Evolutionary conservation across 2,113 vertebrate genomes (phyloP).

Genomic region (Thamnaconus septentrionalis): DNA sequence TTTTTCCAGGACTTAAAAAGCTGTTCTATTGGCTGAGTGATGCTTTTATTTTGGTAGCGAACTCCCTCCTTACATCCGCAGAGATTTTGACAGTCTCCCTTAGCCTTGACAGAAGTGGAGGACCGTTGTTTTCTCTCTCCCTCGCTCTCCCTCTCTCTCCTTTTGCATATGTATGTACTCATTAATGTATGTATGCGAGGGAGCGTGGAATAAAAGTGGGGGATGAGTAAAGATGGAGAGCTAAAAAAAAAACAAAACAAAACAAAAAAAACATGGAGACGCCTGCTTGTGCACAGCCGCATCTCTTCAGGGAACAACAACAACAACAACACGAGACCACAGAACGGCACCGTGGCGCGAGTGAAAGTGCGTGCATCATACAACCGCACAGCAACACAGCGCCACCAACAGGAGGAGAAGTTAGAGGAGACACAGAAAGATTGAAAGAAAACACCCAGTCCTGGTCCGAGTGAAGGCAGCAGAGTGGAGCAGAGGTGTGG

Average conservation of each 20-base stretch:
- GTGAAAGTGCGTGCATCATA: constrained; percentile 6
- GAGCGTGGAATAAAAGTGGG: too few species aligned
- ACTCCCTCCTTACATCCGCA: constrained; percentile 18
- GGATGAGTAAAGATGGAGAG: too few species aligned
- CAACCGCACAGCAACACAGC: constrained; percentile 15
- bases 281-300: too few species aligned
- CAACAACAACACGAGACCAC: too few species aligned
- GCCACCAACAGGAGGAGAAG: constrained; percentile 43
- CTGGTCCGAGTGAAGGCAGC: constrained; percentile 22
- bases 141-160: constrained; percentile 37
- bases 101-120: constrained; percentile 24
- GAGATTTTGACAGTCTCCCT: constrained; percentile 19
- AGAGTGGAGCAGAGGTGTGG: constrained; percentile 34
- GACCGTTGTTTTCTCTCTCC: constrained; percentile 37
- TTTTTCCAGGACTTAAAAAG: too few species aligned
- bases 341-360: constrained; percentile 10
- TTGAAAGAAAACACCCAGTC: constrained; percentile 65
- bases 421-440: constrained; percentile 39
- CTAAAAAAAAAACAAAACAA: too few species aligned
- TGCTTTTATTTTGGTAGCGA: constrained; percentile 64
- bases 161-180: constrained; percentile 9
- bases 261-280: too few species aligned
- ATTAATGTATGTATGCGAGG: neutral
- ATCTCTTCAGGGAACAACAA: too few species aligned
- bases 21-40: neutral